phyloP scores from a whole-genome alignment of 2,888 invertebrate genomes.

The Chrysodeixis includens region DNA sequence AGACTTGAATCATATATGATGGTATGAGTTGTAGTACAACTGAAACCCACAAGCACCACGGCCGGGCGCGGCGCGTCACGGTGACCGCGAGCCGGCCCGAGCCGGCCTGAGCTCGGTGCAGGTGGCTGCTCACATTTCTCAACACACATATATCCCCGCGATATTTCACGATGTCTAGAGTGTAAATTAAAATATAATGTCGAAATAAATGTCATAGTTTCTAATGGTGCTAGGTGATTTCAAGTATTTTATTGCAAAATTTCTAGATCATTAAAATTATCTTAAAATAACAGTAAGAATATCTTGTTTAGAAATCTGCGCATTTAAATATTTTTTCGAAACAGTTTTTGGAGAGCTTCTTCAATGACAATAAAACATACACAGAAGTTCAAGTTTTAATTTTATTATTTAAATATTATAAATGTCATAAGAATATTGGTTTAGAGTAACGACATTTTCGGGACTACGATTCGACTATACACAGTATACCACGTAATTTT shows the following conservation, averaged over 20 bases:
- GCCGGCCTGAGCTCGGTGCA: constrained; percentile 44
- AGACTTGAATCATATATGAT: not conserved
- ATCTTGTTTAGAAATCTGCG: constrained; percentile 54
- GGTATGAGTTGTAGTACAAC: not conserved
- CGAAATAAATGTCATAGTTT: constrained; percentile 56
- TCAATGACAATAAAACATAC: not conserved
- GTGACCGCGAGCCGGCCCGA: constrained; percentile 10
- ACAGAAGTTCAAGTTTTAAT: constrained; percentile 29
- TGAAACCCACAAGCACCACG: not conserved
- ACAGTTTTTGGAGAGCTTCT: constrained; percentile 23
- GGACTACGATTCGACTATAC: too few species aligned
- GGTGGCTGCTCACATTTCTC: constrained; percentile 32
- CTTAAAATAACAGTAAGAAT: constrained; percentile 43
- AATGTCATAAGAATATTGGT: not conserved
- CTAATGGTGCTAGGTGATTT: constrained; percentile 55
- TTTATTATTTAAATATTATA: not conserved
- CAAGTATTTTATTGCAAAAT: constrained; percentile 56
- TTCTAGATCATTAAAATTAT: constrained; percentile 56
- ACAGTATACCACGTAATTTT: not conserved
- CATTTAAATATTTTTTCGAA: constrained; percentile 51
- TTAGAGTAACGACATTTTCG: too few species aligned
- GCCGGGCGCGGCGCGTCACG: not conserved
- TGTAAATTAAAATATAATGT: constrained; percentile 54
- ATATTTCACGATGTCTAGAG: constrained; percentile 35
- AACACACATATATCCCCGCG: constrained; percentile 28